Evolutionary conservation across 2,113 vertebrate genomes (phyloP).

Genomic region (Spilogale gracilis): DNA sequence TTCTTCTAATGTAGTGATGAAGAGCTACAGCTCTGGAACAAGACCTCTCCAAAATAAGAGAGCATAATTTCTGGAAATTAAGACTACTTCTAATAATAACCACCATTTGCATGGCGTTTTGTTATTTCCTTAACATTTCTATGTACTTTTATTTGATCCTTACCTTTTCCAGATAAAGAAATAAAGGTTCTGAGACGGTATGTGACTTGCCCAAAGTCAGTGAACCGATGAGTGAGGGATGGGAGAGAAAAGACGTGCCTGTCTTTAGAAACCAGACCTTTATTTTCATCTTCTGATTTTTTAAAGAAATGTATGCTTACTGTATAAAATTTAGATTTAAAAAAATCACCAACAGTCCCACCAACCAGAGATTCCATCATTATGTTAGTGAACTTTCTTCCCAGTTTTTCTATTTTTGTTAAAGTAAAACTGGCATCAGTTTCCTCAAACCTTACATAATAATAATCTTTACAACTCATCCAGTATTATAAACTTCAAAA

Average conservation of each 20-base stretch:
- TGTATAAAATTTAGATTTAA: slow-evolving; percentile 1
- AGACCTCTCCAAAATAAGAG: slow-evolving; percentile 74
- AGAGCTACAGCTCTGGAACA: slow-evolving; percentile 71
- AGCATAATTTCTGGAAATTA: slow-evolving; percentile 76
- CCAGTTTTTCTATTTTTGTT: slow-evolving; percentile 23
- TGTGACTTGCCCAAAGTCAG: slow-evolving; percentile 41
- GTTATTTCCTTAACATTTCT: slow-evolving; percentile 70
- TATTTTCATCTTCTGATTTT: slow-evolving; percentile 26
- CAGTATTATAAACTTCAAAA: slow-evolving; percentile 57
- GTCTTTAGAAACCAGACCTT: slow-evolving; percentile 50
- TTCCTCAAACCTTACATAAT: slow-evolving; percentile 38
- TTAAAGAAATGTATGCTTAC: slow-evolving; percentile 51
- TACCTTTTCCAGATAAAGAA: slow-evolving; percentile 69
- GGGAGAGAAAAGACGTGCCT: background rate
- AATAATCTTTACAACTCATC: slow-evolving; percentile 51
- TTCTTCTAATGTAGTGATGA: slow-evolving; percentile 69
- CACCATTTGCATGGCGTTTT: slow-evolving; percentile 73
- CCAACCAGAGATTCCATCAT: slow-evolving; percentile 29
- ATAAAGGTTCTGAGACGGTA: slow-evolving; percentile 50
- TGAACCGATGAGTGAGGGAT: background rate
- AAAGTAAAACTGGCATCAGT: slow-evolving; percentile 16
- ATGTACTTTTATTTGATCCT: slow-evolving; percentile 48
- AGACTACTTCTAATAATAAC: slow-evolving; percentile 77
- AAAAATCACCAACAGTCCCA: slow-evolving; percentile 43
- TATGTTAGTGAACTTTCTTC: slow-evolving; percentile 22